These are phyloP conservation scores for Halichondria panicea DNA, from an alignment of 37 sponge, comb jelly and placozoan genomes.

Conservation along the genomic window DNA sequence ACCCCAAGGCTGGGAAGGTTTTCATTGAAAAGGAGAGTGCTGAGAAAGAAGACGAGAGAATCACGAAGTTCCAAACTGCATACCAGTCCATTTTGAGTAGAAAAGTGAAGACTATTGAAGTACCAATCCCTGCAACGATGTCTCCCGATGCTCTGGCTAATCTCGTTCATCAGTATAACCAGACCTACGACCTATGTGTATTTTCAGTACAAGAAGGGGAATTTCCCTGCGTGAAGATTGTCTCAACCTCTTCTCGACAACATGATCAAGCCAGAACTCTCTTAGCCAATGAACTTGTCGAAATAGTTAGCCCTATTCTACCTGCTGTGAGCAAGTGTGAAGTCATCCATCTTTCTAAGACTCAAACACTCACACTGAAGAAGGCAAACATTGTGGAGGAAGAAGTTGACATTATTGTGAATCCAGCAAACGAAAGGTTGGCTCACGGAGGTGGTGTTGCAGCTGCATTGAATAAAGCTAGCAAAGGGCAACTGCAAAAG, in stretches of 20 bases:
- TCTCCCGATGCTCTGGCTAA: background rate
- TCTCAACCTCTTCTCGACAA: conserved; percentile 42
- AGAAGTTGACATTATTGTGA: conserved; percentile 62
- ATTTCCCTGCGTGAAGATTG: background rate
- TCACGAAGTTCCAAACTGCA: conserved; percentile 5
- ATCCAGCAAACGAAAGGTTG: conserved; percentile 67
- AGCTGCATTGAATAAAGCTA: conserved; percentile 52
- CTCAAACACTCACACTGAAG: conserved; percentile 66
- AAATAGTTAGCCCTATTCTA: background rate
- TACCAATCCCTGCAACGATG: background rate
- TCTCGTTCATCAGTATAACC: background rate
- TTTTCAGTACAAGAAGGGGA: background rate
- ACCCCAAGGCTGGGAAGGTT: background rate
- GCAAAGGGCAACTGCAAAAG: conserved; percentile 41
- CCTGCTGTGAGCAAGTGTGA: conserved; percentile 19
- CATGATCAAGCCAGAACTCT: conserved; percentile 43
- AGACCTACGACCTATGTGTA: conserved; percentile 8
- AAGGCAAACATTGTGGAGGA: conserved; percentile 57
- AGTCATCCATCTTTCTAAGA: too few relatives aligned
- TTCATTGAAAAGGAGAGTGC: background rate
- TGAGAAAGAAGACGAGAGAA: conserved; percentile 1
- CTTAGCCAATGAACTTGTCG: background rate
- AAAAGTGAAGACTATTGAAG: background rate
- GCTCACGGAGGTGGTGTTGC: conserved; percentile 74
- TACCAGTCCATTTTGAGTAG: conserved; percentile 6